These are phyloP conservation scores for Emesis furor DNA, from an alignment of 2,888 invertebrate species.

Conservation along the genomic window DNA sequence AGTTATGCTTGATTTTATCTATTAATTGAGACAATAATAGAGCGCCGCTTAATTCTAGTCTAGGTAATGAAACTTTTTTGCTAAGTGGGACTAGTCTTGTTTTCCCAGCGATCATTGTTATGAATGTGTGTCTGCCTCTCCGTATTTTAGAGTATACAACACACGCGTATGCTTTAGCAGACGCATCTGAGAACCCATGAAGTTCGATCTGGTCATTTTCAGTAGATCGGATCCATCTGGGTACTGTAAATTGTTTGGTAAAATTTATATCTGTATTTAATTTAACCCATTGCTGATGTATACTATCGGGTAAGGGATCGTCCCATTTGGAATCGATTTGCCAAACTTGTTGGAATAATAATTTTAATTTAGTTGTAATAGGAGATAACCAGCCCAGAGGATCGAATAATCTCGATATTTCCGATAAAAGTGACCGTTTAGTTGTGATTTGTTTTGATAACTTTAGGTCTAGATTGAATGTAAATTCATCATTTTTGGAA, in stretches of 20 bases:
- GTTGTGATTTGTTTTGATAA: too few relatives aligned
- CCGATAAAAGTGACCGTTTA: constrained; percentile 27
- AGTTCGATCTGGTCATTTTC: constrained; percentile 47
- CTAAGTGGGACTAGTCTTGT: constrained; percentile 56
- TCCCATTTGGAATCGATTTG: constrained; percentile 55
- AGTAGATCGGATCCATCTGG: constrained; percentile 37
- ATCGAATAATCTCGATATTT: constrained; percentile 69
- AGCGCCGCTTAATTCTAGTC: constrained; percentile 49
- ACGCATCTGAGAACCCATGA: constrained; percentile 61
- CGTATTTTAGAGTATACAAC: constrained; percentile 47
- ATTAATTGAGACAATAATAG: constrained; percentile 59
- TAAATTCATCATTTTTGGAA: too few relatives aligned
- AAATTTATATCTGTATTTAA: constrained; percentile 40
- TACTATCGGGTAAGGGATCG: constrained; percentile 47
- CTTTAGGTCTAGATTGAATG: too few relatives aligned
- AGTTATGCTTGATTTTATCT: constrained; percentile 30
- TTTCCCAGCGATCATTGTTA: constrained; percentile 56
- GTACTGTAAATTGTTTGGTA: constrained; percentile 39
- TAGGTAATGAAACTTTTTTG: constrained; percentile 50
- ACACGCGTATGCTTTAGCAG: constrained; percentile 49
- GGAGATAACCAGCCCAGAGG: constrained; percentile 72
- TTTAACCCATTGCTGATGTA: constrained; percentile 55
- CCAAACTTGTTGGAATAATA: constrained; percentile 57
- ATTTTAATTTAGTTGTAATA: constrained; percentile 63
- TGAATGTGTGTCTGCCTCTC: not conserved